phyloP scores from a whole-genome alignment of 2,888 invertebrate genomes.

The Parapristionchus giblindavisi region DNA sequence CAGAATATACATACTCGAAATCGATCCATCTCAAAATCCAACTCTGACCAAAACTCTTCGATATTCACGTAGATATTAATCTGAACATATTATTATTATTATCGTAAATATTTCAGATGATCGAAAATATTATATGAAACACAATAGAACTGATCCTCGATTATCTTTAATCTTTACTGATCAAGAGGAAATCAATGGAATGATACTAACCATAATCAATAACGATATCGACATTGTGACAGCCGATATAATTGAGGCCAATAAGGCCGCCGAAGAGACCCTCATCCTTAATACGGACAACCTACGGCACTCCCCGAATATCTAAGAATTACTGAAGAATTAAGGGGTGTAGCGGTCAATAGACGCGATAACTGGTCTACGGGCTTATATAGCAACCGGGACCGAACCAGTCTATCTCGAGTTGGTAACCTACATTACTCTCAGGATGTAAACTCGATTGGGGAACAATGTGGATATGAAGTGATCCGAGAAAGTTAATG shows the following conservation, averaged over 20 bases:
- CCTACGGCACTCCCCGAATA: too few relatives aligned
- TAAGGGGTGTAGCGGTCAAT: too few relatives aligned
- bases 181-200: neutral
- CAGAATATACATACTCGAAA: constrained; percentile 15
- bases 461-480: too few relatives aligned
- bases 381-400: too few relatives aligned
- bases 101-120: neutral
- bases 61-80: constrained; percentile 18
- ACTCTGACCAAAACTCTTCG: constrained; percentile 7
- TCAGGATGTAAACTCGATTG: too few relatives aligned
- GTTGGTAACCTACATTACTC: constrained; percentile 28
- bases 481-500: too few relatives aligned
- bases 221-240: constrained; percentile 1
- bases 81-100: neutral
- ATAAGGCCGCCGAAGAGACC: constrained; percentile 15
- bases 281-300: constrained; percentile 1
- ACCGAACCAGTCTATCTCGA: constrained; percentile 29
- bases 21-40: constrained; percentile 12
- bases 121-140: neutral
- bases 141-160: neutral
- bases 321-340: too few relatives aligned
- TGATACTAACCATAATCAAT: neutral
- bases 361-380: too few relatives aligned
- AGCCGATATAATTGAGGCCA: constrained; percentile 19
- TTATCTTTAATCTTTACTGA: neutral